Conservation (phyloP, 1,140 invertebrate species). For the Heliconius melpomene region DNA sequence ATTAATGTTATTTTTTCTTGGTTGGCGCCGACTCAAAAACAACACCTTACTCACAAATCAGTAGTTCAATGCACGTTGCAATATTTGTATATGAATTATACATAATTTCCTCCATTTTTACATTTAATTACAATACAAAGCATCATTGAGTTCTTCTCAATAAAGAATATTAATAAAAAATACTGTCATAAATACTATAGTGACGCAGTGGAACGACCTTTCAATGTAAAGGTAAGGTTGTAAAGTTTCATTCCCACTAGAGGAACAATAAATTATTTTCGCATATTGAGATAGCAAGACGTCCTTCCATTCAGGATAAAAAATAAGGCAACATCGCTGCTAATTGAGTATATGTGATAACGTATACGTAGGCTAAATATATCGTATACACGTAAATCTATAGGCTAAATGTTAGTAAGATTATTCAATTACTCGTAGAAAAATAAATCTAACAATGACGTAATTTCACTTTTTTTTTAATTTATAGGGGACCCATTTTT, state of each 20-base stretch:
- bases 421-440: too few relatives aligned
- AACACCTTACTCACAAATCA: not conserved
- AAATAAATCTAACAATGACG: too few relatives aligned
- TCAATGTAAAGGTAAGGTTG: not conserved
- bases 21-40: not conserved
- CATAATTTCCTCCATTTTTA: not conserved
- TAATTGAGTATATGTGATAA: too few relatives aligned
- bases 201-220: too few relatives aligned
- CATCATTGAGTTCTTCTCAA: not conserved
- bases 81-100: constrained; percentile 3
- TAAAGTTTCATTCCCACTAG: not conserved
- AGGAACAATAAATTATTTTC: not conserved
- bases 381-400: too few relatives aligned
- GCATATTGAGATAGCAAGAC: too few relatives aligned
- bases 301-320: too few relatives aligned
- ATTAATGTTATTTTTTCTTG: too few relatives aligned
- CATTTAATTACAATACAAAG: constrained; percentile 2
- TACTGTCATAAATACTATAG: not conserved
- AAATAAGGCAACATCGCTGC: too few relatives aligned
- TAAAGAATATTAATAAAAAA: not conserved
- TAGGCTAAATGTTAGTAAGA: too few relatives aligned
- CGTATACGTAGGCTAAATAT: too few relatives aligned
- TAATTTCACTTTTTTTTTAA: too few relatives aligned
- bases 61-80: not conserved
- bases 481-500: not conserved